phyloP scores from a whole-genome alignment of 2,113 vertebrate genomes.

The Saguinus imperator region DNA sequence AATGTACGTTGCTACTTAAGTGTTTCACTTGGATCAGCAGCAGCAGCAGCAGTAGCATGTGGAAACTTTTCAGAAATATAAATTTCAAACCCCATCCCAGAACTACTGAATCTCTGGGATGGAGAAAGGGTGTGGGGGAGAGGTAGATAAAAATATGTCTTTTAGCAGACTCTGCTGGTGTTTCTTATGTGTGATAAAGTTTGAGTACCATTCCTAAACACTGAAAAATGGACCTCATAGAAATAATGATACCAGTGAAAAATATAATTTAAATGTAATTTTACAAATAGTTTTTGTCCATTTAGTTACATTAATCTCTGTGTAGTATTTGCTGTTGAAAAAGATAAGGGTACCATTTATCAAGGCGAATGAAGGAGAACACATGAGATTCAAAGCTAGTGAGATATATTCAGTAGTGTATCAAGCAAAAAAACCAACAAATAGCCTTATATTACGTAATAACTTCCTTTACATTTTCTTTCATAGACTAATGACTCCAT shows the following conservation, averaged over 20 bases:
- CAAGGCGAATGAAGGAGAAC: slow-evolving; percentile 14
- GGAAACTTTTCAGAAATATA: background rate
- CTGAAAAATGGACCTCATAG: background rate
- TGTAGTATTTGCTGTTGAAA: background rate
- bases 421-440: background rate
- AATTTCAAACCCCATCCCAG: background rate
- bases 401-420: background rate
- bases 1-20: background rate
- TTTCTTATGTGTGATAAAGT: background rate
- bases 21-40: background rate
- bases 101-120: background rate
- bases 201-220: background rate
- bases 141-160: background rate
- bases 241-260: background rate
- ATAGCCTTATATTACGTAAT: background rate
- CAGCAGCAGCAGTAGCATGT: background rate
- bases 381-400: background rate
- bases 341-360: background rate
- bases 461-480: slow-evolving; percentile 16
- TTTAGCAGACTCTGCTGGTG: background rate
- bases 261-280: slow-evolving; percentile 6
- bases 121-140: background rate
- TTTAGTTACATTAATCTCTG: background rate
- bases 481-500: background rate
- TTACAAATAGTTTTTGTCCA: background rate